Conservation (phyloP, 1,140 invertebrate genomes). For the Stegodyphus dumicola region DNA sequence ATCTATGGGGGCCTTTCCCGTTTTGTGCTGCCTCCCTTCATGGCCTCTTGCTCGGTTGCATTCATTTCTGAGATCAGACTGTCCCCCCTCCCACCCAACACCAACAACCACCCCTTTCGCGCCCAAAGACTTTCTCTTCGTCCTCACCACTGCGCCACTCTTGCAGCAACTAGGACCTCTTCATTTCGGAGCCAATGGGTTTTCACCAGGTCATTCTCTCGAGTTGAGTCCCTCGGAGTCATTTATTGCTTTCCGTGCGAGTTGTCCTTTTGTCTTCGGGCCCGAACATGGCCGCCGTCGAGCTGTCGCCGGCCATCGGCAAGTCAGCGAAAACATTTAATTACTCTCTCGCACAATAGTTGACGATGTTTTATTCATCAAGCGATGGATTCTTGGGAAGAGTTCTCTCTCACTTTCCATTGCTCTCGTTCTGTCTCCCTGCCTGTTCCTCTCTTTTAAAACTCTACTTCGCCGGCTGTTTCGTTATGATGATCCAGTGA, state of each 20-base stretch:
- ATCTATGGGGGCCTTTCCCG: conserved; percentile 37
- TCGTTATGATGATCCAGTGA: not conserved
- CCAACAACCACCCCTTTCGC: conserved; percentile 2
- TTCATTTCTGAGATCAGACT: conserved; percentile 22
- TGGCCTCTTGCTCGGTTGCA: conserved; percentile 14
- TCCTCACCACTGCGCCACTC: not conserved
- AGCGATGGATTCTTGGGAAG: conserved; percentile 3
- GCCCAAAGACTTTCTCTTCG: not conserved
- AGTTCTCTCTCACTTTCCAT: not conserved
- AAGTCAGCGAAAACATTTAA: conserved; percentile 61
- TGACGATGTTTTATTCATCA: conserved; percentile 60
- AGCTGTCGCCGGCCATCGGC: conserved; percentile 45
- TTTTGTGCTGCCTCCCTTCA: not conserved
- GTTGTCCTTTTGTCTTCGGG: conserved; percentile 51
- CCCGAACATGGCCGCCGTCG: conserved; percentile 24
- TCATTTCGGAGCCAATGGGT: conserved; percentile 12
- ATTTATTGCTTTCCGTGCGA: conserved; percentile 57
- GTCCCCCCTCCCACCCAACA: too few species aligned
- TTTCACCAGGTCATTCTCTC: conserved; percentile 36
- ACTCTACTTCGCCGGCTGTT: not conserved
- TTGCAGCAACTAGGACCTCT: conserved; percentile 10
- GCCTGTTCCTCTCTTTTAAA: not conserved
- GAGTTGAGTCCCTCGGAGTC: conserved; percentile 37
- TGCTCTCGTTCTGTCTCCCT: not conserved
- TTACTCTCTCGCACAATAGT: conserved; percentile 52